phyloP scores from a whole-genome alignment of 2,888 invertebrate species.

The Gari tellinella region DNA sequence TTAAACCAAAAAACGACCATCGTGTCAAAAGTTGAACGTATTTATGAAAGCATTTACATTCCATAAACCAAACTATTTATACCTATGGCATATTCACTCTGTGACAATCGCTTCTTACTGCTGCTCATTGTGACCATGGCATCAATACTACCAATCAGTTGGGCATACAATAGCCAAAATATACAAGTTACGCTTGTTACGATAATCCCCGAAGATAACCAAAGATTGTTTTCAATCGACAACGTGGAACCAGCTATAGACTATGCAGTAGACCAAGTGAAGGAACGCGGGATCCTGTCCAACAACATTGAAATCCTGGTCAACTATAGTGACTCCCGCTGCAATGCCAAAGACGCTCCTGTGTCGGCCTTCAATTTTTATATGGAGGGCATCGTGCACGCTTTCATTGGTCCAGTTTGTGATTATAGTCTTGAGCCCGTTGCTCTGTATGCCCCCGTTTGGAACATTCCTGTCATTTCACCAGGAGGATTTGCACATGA shows the following conservation, averaged over 20 bases:
- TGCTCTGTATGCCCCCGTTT: constrained; percentile 94
- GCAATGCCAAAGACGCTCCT: constrained; percentile 72
- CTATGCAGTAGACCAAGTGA: constrained; percentile 64
- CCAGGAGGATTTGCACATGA: constrained; percentile 82
- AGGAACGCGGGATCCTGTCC: constrained; percentile 42
- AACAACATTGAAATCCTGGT: constrained; percentile 48
- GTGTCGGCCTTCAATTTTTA: constrained; percentile 77
- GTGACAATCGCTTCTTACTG: too few species aligned
- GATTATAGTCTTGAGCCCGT: constrained; percentile 93
- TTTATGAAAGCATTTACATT: too few species aligned
- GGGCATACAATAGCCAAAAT: too few species aligned
- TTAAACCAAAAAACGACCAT: too few species aligned
- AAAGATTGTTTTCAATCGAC: constrained; percentile 66
- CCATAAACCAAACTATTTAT: too few species aligned
- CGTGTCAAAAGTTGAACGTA: too few species aligned
- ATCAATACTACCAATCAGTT: too few species aligned
- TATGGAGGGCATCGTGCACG: constrained; percentile 65
- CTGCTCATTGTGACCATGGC: too few species aligned
- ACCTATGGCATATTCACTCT: too few species aligned
- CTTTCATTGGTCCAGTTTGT: constrained; percentile 81
- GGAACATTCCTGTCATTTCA: constrained; percentile 96
- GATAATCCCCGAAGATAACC: constrained; percentile 37
- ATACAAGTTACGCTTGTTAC: constrained; percentile 32
- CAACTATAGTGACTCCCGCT: constrained; percentile 73
- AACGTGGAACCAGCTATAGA: constrained; percentile 69